These are phyloP conservation scores for Plagodis pulveraria DNA, from an alignment of 2,888 invertebrate genomes.

Conservation along the genomic window DNA sequence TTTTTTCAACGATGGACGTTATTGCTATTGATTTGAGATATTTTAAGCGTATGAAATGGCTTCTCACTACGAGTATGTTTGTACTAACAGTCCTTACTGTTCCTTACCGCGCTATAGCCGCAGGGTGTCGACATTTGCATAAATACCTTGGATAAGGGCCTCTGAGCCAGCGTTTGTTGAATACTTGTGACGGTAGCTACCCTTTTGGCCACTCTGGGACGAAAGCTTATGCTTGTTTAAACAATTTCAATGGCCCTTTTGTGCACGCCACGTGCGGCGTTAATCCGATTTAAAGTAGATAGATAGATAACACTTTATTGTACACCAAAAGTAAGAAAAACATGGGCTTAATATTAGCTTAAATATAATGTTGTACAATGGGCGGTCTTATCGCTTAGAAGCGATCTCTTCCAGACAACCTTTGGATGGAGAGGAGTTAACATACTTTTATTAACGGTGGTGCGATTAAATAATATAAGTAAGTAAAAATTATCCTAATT, in stretches of 20 bases:
- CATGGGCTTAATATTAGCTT: too few species aligned
- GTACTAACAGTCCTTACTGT: conserved; percentile 9
- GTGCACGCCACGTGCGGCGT: neutral
- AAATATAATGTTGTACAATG: too few species aligned
- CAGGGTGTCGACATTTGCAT: conserved; percentile 21
- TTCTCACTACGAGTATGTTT: neutral
- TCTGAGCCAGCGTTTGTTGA: conserved; percentile 26
- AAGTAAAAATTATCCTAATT: too few species aligned
- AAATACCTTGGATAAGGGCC: conserved; percentile 24
- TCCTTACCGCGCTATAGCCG: neutral
- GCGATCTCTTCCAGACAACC: too few species aligned
- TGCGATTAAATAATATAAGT: too few species aligned
- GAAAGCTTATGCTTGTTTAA: conserved; percentile 9
- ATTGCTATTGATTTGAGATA: neutral
- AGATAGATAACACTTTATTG: too few species aligned
- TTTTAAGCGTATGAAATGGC: neutral
- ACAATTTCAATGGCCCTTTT: conserved; percentile 6
- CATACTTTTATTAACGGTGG: too few species aligned
- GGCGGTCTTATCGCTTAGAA: too few species aligned
- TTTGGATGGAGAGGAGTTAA: too few species aligned
- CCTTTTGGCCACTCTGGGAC: conserved; percentile 11
- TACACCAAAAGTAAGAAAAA: too few species aligned
- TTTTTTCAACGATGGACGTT: too few species aligned
- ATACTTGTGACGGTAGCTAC: conserved; percentile 20
- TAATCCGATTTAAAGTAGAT: too few species aligned